Evolutionary conservation across 2,797 vertebrate species (phyloP), one percentile per base, ranked within the genome.

Genomic region (Poeciliopsis presidionis): DNA sequence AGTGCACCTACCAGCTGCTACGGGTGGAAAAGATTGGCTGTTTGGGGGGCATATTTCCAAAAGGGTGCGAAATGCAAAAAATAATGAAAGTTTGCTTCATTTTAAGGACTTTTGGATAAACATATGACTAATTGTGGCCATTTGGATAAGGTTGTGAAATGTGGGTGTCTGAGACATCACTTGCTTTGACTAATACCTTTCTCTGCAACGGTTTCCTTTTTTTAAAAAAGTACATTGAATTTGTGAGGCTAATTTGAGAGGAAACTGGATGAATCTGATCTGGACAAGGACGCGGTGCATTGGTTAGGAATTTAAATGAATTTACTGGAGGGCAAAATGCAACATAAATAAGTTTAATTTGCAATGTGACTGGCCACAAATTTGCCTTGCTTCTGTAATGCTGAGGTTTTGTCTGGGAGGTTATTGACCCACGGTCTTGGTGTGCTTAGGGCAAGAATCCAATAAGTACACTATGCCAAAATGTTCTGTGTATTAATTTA

Each of bases 41-140:
- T 59, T 41, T 18, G 4, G 41, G 5, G 2, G 16, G 46, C 28
- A 20, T 46, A n/a, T 70, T 61, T 61, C 30, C 33, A 22, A 39
- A 65, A 39, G 8, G 36, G 30, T n/a, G 14, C 12, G 47, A 49
- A 70, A 39, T 51, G 51, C 22, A 28, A 78, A 53, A 53, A 55
- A 74, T 69, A 72, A 78, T 83, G 77, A 36, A 12, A 51, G 7
- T n/a, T 76, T 74, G 20, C 77, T 77, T 73, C 51, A 80, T 84
- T 77, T 36, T 67, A 77, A 72, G 74, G 22, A 22, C 72, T 28
- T 57, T 57, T n/a, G n/a, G 75, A 87, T 67, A 75, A 77, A 86
- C 67, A 72, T 86, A 88, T 85, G 51, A 88, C 72, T 86, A 78
- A 72, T 53, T 78, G 53, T 89, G 85, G 91, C 85, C 88, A 90